Evolutionary conservation across 2,797 vertebrate species (phyloP).

Genomic region (Pseudocheirus occidentalis): DNA sequence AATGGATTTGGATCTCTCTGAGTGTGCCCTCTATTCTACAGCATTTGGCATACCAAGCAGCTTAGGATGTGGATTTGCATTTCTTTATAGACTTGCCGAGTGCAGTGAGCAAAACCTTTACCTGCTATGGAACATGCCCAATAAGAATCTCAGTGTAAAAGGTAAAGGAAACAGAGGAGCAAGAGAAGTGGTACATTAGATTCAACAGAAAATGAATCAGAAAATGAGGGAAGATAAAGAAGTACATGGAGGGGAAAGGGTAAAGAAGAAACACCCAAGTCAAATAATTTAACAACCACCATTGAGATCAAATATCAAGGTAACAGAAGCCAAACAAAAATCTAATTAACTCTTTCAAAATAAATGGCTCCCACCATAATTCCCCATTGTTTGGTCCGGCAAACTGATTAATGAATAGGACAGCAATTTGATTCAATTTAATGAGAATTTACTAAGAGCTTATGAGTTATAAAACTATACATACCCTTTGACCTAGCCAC

Average conservation of each 20-base stretch:
- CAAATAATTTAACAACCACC: background rate
- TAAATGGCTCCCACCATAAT: background rate
- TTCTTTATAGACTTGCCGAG: background rate
- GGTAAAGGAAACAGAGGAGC: background rate
- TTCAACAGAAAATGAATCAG: background rate
- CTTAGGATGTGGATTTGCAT: background rate
- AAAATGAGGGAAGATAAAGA: background rate
- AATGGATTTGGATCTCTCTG: slow-evolving; percentile 20
- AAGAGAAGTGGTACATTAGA: background rate
- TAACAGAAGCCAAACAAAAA: background rate
- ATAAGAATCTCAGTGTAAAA: background rate
- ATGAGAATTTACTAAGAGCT: background rate
- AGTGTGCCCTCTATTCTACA: background rate
- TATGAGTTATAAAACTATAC: background rate
- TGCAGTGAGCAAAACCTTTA: background rate
- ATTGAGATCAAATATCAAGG: background rate
- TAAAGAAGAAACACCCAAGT: background rate
- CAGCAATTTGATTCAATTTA: background rate
- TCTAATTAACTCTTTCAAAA: background rate
- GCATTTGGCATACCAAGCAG: background rate
- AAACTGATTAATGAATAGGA: background rate
- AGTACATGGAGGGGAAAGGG: background rate
- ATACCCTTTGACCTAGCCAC: background rate
- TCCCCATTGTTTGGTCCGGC: background rate
- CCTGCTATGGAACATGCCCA: background rate